These are phyloP conservation scores for Myotis pilosus DNA, from an alignment of 2,797 vertebrate species.

Conservation along the genomic window DNA sequence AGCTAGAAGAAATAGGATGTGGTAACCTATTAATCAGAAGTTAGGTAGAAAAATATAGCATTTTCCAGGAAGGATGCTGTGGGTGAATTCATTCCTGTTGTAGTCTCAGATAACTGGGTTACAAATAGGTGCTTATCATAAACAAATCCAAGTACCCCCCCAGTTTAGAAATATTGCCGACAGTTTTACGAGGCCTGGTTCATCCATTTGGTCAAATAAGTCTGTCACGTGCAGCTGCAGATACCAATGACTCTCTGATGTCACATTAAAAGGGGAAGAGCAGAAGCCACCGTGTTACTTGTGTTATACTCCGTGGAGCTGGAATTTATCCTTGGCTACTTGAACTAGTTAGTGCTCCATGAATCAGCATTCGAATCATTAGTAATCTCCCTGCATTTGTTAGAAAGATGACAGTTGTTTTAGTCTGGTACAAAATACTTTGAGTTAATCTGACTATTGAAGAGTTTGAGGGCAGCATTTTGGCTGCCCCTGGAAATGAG, in stretches of 20 bases:
- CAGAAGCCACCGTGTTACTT: not conserved
- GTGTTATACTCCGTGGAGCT: not conserved
- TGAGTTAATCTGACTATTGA: conserved; percentile 35
- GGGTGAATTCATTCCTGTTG: not conserved
- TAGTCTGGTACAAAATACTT: not conserved
- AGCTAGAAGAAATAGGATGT: conserved; percentile 23
- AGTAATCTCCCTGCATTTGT: not conserved
- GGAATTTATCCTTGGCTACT: conserved; percentile 17
- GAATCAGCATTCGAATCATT: not conserved
- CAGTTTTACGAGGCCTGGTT: not conserved
- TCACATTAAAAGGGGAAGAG: conserved; percentile 47
- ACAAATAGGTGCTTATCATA: conserved; percentile 40
- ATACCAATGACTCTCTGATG: not conserved
- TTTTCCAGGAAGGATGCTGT: conserved; percentile 18
- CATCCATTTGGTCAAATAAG: conserved; percentile 44
- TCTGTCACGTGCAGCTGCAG: not conserved
- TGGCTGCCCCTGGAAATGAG: not conserved
- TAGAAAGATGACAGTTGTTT: conserved; percentile 16
- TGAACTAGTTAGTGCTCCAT: not conserved
- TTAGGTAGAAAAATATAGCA: conserved; percentile 1
- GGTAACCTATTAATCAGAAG: conserved; percentile 25
- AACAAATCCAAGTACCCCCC: conserved; percentile 5
- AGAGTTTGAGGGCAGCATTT: not conserved
- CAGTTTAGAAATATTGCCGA: not conserved
- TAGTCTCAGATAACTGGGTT: conserved; percentile 47